Conservation (phyloP, 2,888 invertebrate genomes). For the Aspidapion aeneum region DNA sequence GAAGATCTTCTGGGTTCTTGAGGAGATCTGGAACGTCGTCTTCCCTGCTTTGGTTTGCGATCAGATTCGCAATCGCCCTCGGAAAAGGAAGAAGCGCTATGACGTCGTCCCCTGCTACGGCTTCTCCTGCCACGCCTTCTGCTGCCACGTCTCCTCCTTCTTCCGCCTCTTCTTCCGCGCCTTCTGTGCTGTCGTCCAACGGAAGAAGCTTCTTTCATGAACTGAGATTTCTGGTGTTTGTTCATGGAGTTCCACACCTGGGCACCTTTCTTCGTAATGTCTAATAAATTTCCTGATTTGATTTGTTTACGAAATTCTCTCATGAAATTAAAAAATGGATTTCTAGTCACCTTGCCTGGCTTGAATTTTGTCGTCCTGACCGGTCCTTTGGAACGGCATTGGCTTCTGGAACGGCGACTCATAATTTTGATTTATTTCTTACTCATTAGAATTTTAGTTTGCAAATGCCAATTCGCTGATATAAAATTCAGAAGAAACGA, state of each 20-base stretch:
- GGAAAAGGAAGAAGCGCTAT: neutral
- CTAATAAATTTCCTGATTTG: constrained; percentile 20
- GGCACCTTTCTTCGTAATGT: constrained; percentile 25
- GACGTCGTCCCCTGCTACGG: neutral
- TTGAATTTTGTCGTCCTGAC: neutral
- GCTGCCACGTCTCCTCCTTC: constrained; percentile 1
- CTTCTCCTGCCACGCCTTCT: constrained; percentile 1
- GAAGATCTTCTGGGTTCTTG: too few species aligned
- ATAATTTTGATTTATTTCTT: too few species aligned
- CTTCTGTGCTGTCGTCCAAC: constrained; percentile 8
- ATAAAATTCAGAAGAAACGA: too few species aligned
- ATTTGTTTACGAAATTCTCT: constrained; percentile 28
- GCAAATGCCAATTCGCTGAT: too few species aligned
- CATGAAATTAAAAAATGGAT: constrained; percentile 33
- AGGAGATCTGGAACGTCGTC: too few species aligned
- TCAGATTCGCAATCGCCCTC: neutral
- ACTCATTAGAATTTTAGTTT: too few species aligned
- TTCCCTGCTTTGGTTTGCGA: too few species aligned
- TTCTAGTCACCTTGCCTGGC: constrained; percentile 26
- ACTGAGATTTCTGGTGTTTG: constrained; percentile 29
- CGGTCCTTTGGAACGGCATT: neutral
- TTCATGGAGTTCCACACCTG: constrained; percentile 31
- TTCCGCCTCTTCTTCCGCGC: constrained; percentile 4
- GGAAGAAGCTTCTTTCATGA: constrained; percentile 23
- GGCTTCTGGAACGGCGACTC: neutral